Conservation (phyloP, 2,888 invertebrate species). For the Andrena chrysosceles region DNA sequence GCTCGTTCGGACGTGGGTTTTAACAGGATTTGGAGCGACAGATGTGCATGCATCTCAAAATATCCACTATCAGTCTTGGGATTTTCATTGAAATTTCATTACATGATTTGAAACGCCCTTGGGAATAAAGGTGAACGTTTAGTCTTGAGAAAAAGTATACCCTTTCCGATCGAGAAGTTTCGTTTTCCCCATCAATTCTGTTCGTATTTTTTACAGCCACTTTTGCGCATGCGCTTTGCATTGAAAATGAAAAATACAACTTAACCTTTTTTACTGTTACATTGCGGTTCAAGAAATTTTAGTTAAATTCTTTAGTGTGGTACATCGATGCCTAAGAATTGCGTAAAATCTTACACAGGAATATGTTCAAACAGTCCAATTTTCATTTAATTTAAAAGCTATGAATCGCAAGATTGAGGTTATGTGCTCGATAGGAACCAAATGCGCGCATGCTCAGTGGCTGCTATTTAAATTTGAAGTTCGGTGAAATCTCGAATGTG, state of each 20-base stretch:
- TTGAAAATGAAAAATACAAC: no score
- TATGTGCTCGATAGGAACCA: neutral
- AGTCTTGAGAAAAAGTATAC: constrained; percentile 26
- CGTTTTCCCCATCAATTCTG: no score
- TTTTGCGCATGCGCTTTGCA: no score
- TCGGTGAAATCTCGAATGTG: neutral
- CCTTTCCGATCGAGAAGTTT: constrained; percentile 34
- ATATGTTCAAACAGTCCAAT: neutral
- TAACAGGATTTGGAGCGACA: constrained; percentile 48
- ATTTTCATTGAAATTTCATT: constrained; percentile 48
- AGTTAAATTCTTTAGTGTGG: neutral
- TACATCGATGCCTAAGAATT: neutral
- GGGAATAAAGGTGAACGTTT: constrained; percentile 43
- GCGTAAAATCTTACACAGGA: neutral
- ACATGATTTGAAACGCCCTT: constrained; percentile 46
- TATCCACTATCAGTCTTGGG: constrained; percentile 64
- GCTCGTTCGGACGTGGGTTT: constrained; percentile 30
- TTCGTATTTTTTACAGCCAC: no score
- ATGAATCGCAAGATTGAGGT: neutral
- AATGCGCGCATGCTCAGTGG: neutral
- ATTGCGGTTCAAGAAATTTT: neutral
- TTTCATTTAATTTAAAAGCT: neutral
- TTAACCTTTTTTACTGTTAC: no score
- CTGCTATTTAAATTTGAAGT: neutral
- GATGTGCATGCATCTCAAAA: constrained; percentile 52